Evolutionary conservation across 2,113 vertebrate genomes (phyloP).

Genomic region (Taxidea taxus): DNA sequence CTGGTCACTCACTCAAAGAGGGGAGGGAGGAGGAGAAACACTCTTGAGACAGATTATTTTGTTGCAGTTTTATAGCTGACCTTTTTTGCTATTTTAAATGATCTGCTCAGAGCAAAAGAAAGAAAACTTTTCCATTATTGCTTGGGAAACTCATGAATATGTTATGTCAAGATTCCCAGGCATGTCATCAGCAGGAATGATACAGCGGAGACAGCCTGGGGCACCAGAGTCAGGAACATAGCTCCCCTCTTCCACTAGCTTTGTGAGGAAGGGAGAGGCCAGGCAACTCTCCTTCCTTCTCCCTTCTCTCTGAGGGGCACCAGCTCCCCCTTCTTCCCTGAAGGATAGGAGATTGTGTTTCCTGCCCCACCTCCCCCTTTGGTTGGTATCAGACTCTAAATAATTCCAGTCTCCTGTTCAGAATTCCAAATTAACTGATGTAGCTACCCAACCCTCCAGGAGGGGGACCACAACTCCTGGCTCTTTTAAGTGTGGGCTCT

Average conservation of each 20-base stretch:
- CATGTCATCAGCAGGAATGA: background rate
- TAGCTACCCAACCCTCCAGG: background rate
- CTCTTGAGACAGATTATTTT: background rate
- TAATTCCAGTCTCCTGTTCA: background rate
- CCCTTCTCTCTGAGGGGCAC: too few relatives aligned
- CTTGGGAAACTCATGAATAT: background rate
- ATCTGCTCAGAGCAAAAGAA: background rate
- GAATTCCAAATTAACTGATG: background rate
- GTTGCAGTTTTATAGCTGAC: background rate
- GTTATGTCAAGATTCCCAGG: background rate
- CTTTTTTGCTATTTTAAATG: background rate
- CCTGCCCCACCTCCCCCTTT: background rate
- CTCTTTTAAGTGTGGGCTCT: background rate
- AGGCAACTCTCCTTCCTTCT: background rate
- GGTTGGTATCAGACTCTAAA: background rate
- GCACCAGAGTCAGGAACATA: background rate
- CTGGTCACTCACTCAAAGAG: background rate
- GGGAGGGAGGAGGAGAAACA: background rate
- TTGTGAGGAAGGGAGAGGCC: background rate
- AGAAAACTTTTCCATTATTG: background rate
- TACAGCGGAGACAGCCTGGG: background rate
- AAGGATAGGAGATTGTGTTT: background rate
- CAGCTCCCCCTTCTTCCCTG: background rate
- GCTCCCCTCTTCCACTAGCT: background rate
- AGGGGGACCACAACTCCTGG: background rate